A percentile compares a stretch with the other conserved stretches of the same genome.
Evolutionary conservation across 1,140 invertebrate species (phyloP).

Genomic region (Drosophila tsacasi): DNA sequence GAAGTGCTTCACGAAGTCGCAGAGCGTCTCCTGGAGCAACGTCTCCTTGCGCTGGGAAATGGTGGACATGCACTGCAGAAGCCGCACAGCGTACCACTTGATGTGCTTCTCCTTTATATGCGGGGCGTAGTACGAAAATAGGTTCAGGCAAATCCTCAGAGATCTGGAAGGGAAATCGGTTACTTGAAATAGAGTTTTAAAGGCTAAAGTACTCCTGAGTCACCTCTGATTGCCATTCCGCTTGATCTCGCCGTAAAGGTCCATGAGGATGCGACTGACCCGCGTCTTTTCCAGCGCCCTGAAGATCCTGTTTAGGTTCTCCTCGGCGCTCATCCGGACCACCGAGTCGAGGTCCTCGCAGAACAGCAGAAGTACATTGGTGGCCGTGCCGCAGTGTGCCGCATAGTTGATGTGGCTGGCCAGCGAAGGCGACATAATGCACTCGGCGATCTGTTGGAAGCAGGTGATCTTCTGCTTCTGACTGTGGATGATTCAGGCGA

Average conservation of each 20-base stretch:
- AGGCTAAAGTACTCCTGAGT: neutral
- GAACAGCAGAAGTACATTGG: conserved; percentile 90
- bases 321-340: conserved; percentile 91
- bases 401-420: conserved; percentile 88
- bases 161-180: conserved; percentile 85
- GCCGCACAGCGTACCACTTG: conserved; percentile 90
- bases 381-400: conserved; percentile 89
- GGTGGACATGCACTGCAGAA: conserved; percentile 89
- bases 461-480: conserved; percentile 90
- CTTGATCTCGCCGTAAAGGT: conserved; percentile 93
- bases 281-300: conserved; percentile 87
- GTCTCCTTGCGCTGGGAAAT: conserved; percentile 91
- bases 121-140: conserved; percentile 90
- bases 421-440: conserved; percentile 87
- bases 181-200: no score
- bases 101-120: conserved; percentile 90
- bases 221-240: conserved; percentile 88
- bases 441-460: conserved; percentile 89
- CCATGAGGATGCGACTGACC: conserved; percentile 90
- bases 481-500: conserved; percentile 80
- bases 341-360: conserved; percentile 93
- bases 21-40: conserved; percentile 90
- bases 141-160: conserved; percentile 90
- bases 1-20: conserved; percentile 89
- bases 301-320: conserved; percentile 92